Percentiles rank a stretch among this genome's conserved stretches.
Evolutionary conservation across 2,888 invertebrate species (phyloP).

Genomic region (Drosophila anceps): DNA sequence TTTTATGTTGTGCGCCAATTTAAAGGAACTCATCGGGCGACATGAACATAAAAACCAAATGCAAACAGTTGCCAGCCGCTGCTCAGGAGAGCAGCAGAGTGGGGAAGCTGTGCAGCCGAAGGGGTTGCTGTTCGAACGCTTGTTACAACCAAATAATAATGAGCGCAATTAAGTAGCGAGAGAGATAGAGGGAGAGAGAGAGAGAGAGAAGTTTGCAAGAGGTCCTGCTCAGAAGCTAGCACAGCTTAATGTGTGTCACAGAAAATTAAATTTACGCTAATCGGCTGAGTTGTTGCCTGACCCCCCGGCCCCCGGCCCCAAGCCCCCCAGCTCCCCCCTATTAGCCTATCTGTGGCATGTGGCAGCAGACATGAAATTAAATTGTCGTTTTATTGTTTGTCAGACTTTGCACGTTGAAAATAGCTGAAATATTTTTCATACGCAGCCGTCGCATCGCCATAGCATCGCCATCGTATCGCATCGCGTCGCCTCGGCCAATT

Average conservation of each 20-base stretch:
- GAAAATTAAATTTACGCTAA: slow-evolving; percentile 77
- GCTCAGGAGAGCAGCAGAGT: not conserved
- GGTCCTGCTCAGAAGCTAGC: slow-evolving; percentile 20
- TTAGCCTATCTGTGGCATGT: slow-evolving; percentile 45
- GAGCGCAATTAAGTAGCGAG: slow-evolving; percentile 68
- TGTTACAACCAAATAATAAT: slow-evolving; percentile 76
- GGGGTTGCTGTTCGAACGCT: slow-evolving; percentile 34
- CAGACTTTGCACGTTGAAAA: slow-evolving; percentile 60
- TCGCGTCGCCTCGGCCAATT: slow-evolving; percentile 54
- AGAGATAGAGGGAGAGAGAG: not conserved
- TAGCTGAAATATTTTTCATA: slow-evolving; percentile 70
- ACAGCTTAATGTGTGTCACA: slow-evolving; percentile 78
- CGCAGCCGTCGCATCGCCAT: slow-evolving; percentile 53
- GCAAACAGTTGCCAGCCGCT: slow-evolving; percentile 56
- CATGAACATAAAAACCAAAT: slow-evolving; percentile 71
- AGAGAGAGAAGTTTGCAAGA: not conserved
- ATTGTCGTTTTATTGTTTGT: slow-evolving; percentile 76
- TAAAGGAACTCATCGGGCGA: slow-evolving; percentile 41
- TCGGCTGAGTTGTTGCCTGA: slow-evolving; percentile 37
- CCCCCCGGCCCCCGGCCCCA: not conserved
- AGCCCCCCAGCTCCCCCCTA: not conserved
- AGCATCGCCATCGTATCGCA: slow-evolving; percentile 48
- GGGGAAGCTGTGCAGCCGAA: slow-evolving; percentile 1
- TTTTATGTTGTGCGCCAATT: slow-evolving; percentile 66
- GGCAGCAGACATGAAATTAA: slow-evolving; percentile 73